Evolutionary conservation across 2,888 invertebrate genomes (phyloP), one percentile per base, ranked within the genome.

Genomic region (Drosophila kuntzei): DNA sequence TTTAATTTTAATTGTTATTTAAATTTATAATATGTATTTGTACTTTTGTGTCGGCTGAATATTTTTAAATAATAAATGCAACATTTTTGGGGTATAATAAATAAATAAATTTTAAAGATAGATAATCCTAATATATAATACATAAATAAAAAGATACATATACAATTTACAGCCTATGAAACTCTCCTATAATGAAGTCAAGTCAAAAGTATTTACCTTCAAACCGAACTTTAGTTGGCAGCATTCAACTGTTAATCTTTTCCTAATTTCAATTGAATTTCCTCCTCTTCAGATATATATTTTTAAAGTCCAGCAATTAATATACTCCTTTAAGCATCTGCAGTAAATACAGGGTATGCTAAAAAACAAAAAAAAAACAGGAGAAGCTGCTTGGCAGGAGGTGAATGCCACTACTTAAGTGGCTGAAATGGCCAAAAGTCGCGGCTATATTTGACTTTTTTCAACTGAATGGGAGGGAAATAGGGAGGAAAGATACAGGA

Each of bases 341-440:
- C 34, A 11, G 2, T 9, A 25, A n/a, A 9, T 20, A 50, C 57
- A 75, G 65, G 49, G 79, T 59, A 71, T 47, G 0, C 22, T 20
- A 27, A 7, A 36, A 57, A 60, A 58, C 16, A 55, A 62, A 8
- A 37, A 57, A 60, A 62, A 22, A 44, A 67, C 49, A 50, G 60
- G 57, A 78, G 74, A 68, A 60, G 79, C 71, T 64, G 64, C 59
- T 65, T 64, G 50, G 18, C 61, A 55, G 67, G 84, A 80, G 83
- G 84, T 86, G 81, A 88, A 88, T 86, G 83, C 71, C 87, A 77
- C 83, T 75, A 49, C 78, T 72, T 80, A 86, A 88, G 78, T 83
- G 83, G 80, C 87, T 54, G 25, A 63, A 83, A 80, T 83, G 78
- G 60, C 81, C 81, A 74, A 74, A 70, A 71, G 76, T 63, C 67